Percentiles rank a stretch among this genome's conserved stretches.
These are phyloP conservation scores for Tetragonula carbonaria DNA, from an alignment of 2,888 invertebrate species.

Conservation along the genomic window DNA sequence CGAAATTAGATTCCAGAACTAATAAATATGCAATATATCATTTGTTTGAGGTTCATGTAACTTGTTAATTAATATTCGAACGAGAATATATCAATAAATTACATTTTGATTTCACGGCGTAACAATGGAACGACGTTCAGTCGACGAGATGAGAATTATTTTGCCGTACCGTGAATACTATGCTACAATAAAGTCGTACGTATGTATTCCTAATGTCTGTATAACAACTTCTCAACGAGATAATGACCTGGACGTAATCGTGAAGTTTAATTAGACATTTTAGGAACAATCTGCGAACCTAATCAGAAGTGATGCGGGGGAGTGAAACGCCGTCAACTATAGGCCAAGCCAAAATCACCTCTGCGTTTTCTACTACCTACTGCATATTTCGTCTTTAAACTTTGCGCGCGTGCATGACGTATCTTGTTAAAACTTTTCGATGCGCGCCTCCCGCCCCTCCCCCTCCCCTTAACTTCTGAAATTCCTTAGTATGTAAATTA, in stretches of 20 bases:
- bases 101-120: no score
- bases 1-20: no score
- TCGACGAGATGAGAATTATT: neutral
- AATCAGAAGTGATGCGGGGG: neutral
- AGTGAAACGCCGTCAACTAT: neutral
- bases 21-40: no score
- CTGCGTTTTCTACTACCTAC: neutral
- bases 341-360: neutral
- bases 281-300: neutral
- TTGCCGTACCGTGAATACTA: no score
- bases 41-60: no score
- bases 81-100: no score
- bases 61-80: no score
- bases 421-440: constrained; percentile 13
- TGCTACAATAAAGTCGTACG: neutral
- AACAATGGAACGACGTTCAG: neutral
- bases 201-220: neutral
- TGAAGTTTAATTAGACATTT: neutral
- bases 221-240: neutral
- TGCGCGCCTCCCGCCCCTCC: no score
- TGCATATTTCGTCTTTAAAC: neutral
- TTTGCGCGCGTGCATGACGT: neutral
- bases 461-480: neutral
- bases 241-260: no score
- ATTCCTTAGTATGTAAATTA: neutral